A percentile compares a stretch with the other conserved stretches of the same genome.
Conservation (phyloP, 2,888 invertebrate genomes). For the Chymomyza procnemis region DNA sequence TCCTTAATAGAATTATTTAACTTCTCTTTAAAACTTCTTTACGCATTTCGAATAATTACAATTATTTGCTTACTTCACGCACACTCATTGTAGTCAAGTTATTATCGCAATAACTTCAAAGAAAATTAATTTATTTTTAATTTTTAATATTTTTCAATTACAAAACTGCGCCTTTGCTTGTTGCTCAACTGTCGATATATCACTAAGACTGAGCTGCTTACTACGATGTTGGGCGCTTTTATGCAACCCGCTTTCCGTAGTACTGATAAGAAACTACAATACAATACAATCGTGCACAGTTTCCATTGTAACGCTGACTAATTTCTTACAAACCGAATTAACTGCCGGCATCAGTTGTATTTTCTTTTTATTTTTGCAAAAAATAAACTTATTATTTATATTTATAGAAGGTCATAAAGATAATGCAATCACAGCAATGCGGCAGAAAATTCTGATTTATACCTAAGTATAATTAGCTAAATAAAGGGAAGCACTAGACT, state of each 20-base stretch:
- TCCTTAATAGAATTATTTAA: neutral
- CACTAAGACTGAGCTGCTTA: slow-evolving; percentile 28
- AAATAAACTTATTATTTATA: neutral
- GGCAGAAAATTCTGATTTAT: too few relatives aligned
- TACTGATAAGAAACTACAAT: neutral
- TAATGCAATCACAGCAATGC: too few relatives aligned
- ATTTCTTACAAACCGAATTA: neutral
- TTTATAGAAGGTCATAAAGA: neutral
- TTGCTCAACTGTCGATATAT: slow-evolving; percentile 13
- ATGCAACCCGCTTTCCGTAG: slow-evolving; percentile 19
- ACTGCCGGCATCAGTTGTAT: neutral
- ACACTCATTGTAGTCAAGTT: slow-evolving; percentile 26
- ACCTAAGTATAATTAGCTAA: too few relatives aligned
- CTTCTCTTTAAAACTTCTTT: neutral
- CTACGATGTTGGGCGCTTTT: slow-evolving; percentile 19
- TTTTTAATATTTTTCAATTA: slow-evolving; percentile 6
- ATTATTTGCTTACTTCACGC: slow-evolving; percentile 25
- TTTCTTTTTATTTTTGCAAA: neutral
- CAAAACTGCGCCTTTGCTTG: neutral
- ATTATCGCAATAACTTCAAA: neutral
- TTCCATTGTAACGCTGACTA: neutral
- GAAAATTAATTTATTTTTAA: neutral
- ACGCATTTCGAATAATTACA: neutral
- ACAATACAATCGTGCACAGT: neutral
- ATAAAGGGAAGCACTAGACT: too few relatives aligned